Conservation (phyloP, 2,888 invertebrate genomes). For the Calephelis perditalis region DNA sequence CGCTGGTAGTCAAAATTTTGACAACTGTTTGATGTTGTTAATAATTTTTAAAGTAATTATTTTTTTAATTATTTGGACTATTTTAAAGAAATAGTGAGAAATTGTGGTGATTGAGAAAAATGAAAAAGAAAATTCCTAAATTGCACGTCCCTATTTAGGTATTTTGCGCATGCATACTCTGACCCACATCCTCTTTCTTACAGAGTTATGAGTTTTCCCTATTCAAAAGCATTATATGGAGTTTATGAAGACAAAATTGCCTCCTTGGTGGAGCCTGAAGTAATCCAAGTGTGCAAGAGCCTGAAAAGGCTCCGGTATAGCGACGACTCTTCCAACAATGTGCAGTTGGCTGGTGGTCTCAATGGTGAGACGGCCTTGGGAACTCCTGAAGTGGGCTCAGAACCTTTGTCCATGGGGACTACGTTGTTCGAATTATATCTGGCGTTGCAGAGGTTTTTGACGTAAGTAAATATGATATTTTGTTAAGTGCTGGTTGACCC, state of each 20-base stretch:
- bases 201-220: conserved; percentile 84
- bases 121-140: too few species aligned
- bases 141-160: too few species aligned
- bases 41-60: too few species aligned
- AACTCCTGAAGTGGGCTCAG: conserved; percentile 67
- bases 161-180: too few species aligned
- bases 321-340: conserved; percentile 59
- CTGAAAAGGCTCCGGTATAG: conserved; percentile 81
- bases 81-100: too few species aligned
- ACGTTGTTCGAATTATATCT: conserved; percentile 95
- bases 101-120: too few species aligned
- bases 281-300: conserved; percentile 84
- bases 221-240: conserved; percentile 84
- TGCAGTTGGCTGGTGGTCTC: conserved; percentile 70
- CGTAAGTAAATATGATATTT: conserved; percentile 65
- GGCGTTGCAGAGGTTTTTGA: conserved; percentile 90
- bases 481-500: too few species aligned
- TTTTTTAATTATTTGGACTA: too few species aligned
- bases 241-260: conserved; percentile 85
- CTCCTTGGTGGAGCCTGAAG: conserved; percentile 83
- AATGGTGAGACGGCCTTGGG: conserved; percentile 73
- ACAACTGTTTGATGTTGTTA: too few species aligned
- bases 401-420: conserved; percentile 89
- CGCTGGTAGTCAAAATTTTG: too few species aligned
- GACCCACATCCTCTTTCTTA: conserved; percentile 35